phyloP scores from a whole-genome alignment of 2,113 vertebrate genomes.

The Cephalophus harveyi region DNA sequence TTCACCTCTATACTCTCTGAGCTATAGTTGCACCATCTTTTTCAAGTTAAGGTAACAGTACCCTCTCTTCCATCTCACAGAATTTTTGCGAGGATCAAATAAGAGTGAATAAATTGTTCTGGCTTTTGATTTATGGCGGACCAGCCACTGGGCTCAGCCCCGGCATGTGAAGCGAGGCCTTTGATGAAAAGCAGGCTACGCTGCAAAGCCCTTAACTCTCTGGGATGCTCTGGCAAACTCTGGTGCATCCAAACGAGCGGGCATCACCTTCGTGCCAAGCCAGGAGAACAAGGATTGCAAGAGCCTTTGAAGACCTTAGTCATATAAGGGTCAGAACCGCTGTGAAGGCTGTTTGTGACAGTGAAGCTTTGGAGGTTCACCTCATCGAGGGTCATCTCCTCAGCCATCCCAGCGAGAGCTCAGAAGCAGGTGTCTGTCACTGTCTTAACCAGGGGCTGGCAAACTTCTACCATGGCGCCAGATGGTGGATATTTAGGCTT shows the following conservation, averaged over 20 bases:
- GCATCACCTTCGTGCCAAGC: background rate
- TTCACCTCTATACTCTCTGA: background rate
- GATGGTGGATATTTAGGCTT: background rate
- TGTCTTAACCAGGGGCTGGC: background rate
- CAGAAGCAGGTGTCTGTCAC: background rate
- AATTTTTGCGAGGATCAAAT: background rate
- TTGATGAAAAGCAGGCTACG: background rate
- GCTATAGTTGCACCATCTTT: background rate
- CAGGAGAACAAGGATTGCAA: background rate
- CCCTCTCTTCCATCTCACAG: background rate
- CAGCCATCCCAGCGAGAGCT: background rate
- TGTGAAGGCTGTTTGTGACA: background rate
- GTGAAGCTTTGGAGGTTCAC: background rate
- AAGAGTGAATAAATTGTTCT: background rate
- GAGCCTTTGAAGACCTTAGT: background rate
- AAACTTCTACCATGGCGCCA: background rate
- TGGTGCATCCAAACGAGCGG: accelerated
- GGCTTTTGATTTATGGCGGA: background rate
- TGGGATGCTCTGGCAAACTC: accelerated
- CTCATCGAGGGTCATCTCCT: background rate
- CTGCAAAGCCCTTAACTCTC: background rate
- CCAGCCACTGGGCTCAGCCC: too few species aligned
- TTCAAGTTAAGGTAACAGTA: background rate
- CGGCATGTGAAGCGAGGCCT: background rate
- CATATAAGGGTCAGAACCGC: background rate